Conservation (phyloP, 2,888 invertebrate species). For the Hemicrepidius hirtus region DNA sequence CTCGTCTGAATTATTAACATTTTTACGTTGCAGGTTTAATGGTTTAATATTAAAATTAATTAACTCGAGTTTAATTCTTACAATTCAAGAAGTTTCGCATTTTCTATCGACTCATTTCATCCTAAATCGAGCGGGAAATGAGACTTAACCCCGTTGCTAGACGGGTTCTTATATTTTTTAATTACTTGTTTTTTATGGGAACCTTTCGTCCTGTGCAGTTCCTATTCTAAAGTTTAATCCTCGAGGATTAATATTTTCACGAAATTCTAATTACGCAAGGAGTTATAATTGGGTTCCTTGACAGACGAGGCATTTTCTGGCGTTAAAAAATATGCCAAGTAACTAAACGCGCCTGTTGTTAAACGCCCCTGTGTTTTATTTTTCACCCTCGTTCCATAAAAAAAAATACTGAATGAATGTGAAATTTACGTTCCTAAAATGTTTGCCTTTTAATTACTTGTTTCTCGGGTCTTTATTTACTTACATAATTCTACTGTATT, state of each 20-base stretch:
- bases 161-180: conserved; percentile 25
- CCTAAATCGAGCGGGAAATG: conserved; percentile 5
- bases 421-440: conserved; percentile 15
- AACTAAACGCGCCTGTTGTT: background rate
- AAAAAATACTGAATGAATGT: conserved; percentile 9
- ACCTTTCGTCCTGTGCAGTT: background rate
- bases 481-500: conserved; percentile 14
- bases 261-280: conserved; percentile 37
- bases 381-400: conserved; percentile 3
- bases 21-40: too few species aligned
- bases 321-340: conserved; percentile 20
- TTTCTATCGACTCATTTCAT: background rate
- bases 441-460: conserved; percentile 30
- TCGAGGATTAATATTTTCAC: conserved; percentile 43
- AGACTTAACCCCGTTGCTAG: conserved; percentile 8
- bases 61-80: too few species aligned
- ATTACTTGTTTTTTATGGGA: conserved; percentile 34
- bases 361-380: conserved; percentile 1
- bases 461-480: conserved; percentile 13
- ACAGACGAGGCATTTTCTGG: conserved; percentile 27
- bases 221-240: conserved; percentile 34
- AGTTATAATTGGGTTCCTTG: conserved; percentile 39
- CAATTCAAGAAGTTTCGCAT: background rate
- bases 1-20: too few species aligned
- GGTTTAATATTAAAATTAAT: too few species aligned